Base-by-base conservation (phyloP, 2,113 vertebrate genomes). In the Crocuta crocuta region DNA sequence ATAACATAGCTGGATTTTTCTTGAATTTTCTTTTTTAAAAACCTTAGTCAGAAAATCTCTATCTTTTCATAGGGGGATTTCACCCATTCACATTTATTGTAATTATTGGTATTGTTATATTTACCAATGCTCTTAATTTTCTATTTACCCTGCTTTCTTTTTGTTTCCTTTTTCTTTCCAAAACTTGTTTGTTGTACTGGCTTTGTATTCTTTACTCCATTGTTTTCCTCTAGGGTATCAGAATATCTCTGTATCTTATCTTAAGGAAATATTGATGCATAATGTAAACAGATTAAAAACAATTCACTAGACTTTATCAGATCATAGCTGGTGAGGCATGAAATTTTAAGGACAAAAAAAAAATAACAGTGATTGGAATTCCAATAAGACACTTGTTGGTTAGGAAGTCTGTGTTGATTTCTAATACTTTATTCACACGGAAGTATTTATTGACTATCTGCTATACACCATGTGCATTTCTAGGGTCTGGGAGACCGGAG, bases 21-120 rank as follows among this genome's bases (percentile, higher is more conserved):
- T 96, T 76, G 43, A 28, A n/a, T 48, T 83, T 90, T 94, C n/a
- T 78, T 90, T 63, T 26, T 23, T 61, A 23, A 78, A 16, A 95
- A 53, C 63, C 11, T 12, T 8, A 68, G 8, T 45, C 19, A 88
- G 45, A 61, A 95, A 94, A 94, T 65, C 78, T 23, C 5, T 78
- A 50, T 50, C 78, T 94, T 96, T 94, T 89, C 65, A 21, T 65
- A 66, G 31, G 70, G 43, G 11, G 88, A 97, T 97, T 97, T 97
- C 94, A 95, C 81, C 61, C 96, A 95, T 96, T 97, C 93, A 98
- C 89, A 95, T 97, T 98, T 98, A 94, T 98, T 98, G 97, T 78
- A 97, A 89, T 97, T 39, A 10, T 31, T 73, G 63, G 2, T 73
- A 63, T 45, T 89, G 80, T 61, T 55, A 10, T 6, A 4, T 4